Percentiles rank a stretch among this genome's conserved stretches.
Conservation (phyloP, 1,140 invertebrate genomes). For the Octopus bimaculoides region DNA sequence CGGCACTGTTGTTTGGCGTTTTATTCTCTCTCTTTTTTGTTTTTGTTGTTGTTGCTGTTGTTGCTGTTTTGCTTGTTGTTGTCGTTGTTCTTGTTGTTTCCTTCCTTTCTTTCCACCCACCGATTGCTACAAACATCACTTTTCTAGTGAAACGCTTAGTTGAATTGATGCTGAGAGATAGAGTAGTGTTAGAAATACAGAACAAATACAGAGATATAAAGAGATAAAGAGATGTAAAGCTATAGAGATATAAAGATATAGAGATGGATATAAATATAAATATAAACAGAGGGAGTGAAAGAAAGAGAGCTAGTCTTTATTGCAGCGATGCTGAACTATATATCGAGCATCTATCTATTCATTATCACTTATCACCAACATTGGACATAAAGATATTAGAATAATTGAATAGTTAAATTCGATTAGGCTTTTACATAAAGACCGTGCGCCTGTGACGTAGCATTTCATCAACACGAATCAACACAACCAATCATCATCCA, state of each 20-base stretch:
- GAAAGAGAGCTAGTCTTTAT: neutral
- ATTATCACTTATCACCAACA: slow-evolving; percentile 25
- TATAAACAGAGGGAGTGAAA: neutral
- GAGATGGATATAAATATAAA: neutral
- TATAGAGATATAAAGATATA: neutral
- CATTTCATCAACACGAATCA: slow-evolving; percentile 33
- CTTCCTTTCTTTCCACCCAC: too few species aligned
- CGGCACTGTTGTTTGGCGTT: too few species aligned
- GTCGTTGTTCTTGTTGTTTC: too few species aligned
- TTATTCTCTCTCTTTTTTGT: too few species aligned
- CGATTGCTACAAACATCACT: too few species aligned
- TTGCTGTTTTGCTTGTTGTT: too few species aligned
- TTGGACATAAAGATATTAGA: slow-evolving; percentile 17
- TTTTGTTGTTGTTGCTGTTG: too few species aligned
- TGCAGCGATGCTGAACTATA: slow-evolving; percentile 11
- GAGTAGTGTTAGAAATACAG: neutral
- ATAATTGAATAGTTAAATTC: slow-evolving; percentile 31
- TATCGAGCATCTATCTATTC: slow-evolving; percentile 16
- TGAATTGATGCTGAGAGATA: neutral
- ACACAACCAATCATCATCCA: slow-evolving; percentile 35
- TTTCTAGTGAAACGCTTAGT: too few species aligned
- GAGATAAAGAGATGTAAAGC: neutral
- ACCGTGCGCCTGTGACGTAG: slow-evolving; percentile 24
- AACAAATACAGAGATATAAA: slow-evolving; percentile 6
- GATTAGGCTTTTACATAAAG: slow-evolving; percentile 23